Percentiles rank a stretch among this genome's conserved stretches.
Conservation (phyloP, 2,888 invertebrate genomes). For the Cryptocephalus primarius region DNA sequence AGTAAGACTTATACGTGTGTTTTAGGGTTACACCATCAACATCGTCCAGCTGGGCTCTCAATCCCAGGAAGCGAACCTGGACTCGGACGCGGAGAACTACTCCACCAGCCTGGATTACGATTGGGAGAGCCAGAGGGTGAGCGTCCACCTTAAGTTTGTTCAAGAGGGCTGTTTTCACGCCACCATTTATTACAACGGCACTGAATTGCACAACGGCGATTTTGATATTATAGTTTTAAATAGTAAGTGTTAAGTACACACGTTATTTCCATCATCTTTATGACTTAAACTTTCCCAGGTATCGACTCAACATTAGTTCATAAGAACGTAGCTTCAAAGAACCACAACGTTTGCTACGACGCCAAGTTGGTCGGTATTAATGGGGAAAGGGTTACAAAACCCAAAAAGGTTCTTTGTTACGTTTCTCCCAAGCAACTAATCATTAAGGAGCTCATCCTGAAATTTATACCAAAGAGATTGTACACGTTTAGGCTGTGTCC, state of each 20-base stretch:
- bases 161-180: constrained; percentile 75
- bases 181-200: constrained; percentile 61
- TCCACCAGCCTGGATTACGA: constrained; percentile 63
- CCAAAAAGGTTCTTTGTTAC: constrained; percentile 81
- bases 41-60: constrained; percentile 48
- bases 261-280: neutral
- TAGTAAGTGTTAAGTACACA: constrained; percentile 44
- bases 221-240: constrained; percentile 87
- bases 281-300: constrained; percentile 38
- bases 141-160: constrained; percentile 66
- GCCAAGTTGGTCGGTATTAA: constrained; percentile 59
- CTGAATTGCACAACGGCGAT: constrained; percentile 75
- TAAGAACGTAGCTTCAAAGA: constrained; percentile 75
- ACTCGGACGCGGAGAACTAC: constrained; percentile 39
- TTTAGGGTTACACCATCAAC: constrained; percentile 52
- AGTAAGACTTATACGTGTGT: too few relatives aligned
- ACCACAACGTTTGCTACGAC: constrained; percentile 79
- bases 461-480: constrained; percentile 85
- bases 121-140: constrained; percentile 65
- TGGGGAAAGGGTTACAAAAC: constrained; percentile 53
- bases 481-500: constrained; percentile 88
- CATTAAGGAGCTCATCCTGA: constrained; percentile 85
- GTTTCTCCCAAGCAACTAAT: constrained; percentile 87
- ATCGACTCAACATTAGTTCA: constrained; percentile 74
- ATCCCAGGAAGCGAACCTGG: constrained; percentile 29